Percentiles rank a stretch among this genome's conserved stretches.
These are phyloP conservation scores for Muscidifurax raptorellus DNA, from an alignment of 1,140 invertebrate genomes.

Conservation along the genomic window DNA sequence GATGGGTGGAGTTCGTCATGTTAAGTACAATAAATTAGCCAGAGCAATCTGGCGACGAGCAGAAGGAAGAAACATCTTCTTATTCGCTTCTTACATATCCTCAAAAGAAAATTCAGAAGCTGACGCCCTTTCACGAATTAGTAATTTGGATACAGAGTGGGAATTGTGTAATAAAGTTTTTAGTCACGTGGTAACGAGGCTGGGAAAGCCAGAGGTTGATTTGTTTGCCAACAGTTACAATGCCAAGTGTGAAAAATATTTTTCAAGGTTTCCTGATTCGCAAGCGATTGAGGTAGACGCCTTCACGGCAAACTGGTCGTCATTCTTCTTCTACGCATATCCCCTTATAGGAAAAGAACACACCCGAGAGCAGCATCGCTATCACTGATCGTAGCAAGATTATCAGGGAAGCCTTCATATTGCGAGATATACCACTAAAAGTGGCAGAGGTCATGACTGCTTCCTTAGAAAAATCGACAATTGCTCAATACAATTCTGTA, in stretches of 20 bases:
- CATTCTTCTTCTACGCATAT: constrained; percentile 59
- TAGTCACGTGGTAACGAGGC: constrained; percentile 50
- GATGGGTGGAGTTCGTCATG: constrained; percentile 62
- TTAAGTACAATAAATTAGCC: constrained; percentile 48
- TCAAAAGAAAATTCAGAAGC: constrained; percentile 59
- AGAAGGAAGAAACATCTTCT: constrained; percentile 58
- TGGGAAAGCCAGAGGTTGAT: constrained; percentile 52
- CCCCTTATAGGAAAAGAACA: constrained; percentile 57
- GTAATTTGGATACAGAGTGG: constrained; percentile 54
- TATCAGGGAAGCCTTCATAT: too few relatives aligned
- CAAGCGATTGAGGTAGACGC: constrained; percentile 42
- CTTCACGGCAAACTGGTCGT: constrained; percentile 52
- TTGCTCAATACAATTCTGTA: too few relatives aligned
- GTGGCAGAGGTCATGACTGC: too few relatives aligned
- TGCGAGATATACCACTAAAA: too few relatives aligned
- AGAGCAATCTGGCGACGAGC: constrained; percentile 22
- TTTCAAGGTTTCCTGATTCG: background rate
- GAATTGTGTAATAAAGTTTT: constrained; percentile 31
- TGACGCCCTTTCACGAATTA: constrained; percentile 51
- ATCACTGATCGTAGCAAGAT: too few relatives aligned
- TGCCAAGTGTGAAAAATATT: constrained; percentile 50
- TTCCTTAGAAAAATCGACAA: too few relatives aligned
- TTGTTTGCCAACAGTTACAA: constrained; percentile 54
- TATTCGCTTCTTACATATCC: constrained; percentile 65
- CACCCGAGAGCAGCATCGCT: too few relatives aligned